Evolutionary conservation across 2,888 invertebrate genomes (phyloP).

Genomic region (Phengaris alcon): DNA sequence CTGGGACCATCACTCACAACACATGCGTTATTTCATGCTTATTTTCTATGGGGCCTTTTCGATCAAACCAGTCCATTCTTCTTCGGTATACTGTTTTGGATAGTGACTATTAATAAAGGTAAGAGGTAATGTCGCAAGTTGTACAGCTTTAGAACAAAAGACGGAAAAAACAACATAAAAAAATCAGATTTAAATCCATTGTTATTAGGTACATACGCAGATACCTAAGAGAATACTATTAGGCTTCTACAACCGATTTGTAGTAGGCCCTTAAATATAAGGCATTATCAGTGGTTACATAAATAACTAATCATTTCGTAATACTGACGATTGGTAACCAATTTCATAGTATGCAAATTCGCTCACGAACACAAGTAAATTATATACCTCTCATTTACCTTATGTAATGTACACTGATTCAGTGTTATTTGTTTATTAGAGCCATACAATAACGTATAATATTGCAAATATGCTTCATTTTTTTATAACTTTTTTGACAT

Average conservation of each 20-base stretch:
- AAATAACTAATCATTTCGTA: slow-evolving; percentile 19
- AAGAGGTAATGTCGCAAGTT: too few relatives aligned
- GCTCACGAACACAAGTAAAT: slow-evolving; percentile 29
- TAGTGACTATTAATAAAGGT: too few relatives aligned
- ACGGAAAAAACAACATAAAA: too few relatives aligned
- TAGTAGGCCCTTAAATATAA: not conserved
- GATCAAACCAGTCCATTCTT: too few relatives aligned
- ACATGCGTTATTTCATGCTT: too few relatives aligned
- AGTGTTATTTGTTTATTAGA: slow-evolving; percentile 14
- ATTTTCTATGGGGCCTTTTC: too few relatives aligned
- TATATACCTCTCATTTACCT: slow-evolving; percentile 17
- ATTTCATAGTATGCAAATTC: slow-evolving; percentile 30
- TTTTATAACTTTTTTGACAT: too few relatives aligned
- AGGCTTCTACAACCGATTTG: not conserved
- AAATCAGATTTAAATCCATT: not conserved
- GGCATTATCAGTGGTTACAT: not conserved
- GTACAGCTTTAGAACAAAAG: too few relatives aligned
- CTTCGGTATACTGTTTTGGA: too few relatives aligned
- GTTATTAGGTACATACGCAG: not conserved
- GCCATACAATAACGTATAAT: not conserved
- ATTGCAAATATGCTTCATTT: not conserved
- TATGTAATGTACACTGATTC: slow-evolving; percentile 13
- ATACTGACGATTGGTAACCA: slow-evolving; percentile 20
- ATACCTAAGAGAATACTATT: not conserved
- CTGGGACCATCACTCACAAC: too few relatives aligned